A percentile compares a stretch with the other conserved stretches of the same genome.
Conservation (phyloP, 2,113 vertebrate species). For the Todiramphus saurophagus region DNA sequence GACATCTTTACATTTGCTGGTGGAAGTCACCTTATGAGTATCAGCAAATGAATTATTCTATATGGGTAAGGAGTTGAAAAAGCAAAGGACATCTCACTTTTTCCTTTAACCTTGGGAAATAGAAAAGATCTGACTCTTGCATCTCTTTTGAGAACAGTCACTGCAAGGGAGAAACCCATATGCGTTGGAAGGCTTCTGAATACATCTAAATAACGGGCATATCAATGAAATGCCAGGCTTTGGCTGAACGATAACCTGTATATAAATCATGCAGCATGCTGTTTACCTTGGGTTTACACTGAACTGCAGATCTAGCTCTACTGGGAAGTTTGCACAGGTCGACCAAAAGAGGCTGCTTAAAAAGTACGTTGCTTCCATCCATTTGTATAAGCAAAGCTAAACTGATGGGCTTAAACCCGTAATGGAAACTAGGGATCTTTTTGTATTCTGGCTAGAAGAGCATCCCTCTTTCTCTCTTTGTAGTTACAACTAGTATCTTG, state of each 20-base stretch:
- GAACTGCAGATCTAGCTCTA: conserved; percentile 2
- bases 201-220: conserved; percentile 74
- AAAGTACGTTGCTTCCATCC: conserved; percentile 4
- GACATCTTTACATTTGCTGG: conserved; percentile 64
- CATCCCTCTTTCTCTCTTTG: not conserved
- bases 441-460: not conserved
- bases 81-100: conserved; percentile 75
- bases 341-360: conserved; percentile 5
- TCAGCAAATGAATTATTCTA: conserved; percentile 78
- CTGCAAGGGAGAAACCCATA: conserved; percentile 42
- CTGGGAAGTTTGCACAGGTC: conserved; percentile 20
- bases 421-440: not conserved
- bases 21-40: conserved; percentile 74
- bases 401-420: not conserved
- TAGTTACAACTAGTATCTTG: not conserved
- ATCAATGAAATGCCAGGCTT: conserved; percentile 56
- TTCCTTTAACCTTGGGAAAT: conserved; percentile 78
- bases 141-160: conserved; percentile 65
- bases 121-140: conserved; percentile 68
- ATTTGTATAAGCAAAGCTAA: not conserved
- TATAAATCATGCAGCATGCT: conserved; percentile 66
- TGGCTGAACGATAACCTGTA: not conserved
- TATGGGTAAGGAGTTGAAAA: conserved; percentile 64
- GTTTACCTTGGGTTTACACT: not conserved
- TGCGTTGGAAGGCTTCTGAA: conserved; percentile 63